phyloP scores from a whole-genome alignment of 2,888 invertebrate genomes.

The Galerucella nymphaeae region DNA sequence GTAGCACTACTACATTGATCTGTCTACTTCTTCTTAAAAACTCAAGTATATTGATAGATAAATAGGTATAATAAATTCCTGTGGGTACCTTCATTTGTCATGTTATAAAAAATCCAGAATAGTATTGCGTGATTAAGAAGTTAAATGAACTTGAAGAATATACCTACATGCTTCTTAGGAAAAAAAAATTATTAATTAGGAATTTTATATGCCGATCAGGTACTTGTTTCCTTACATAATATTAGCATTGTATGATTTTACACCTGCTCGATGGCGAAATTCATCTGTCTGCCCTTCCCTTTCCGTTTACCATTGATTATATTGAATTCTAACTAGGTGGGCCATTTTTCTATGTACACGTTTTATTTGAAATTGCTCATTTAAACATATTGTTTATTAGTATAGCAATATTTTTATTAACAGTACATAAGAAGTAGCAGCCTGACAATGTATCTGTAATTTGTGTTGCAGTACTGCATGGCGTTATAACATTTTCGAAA shows the following conservation, averaged over 20 bases:
- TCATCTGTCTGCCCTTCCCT: constrained; percentile 18
- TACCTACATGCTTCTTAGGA: constrained; percentile 15
- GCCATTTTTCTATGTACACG: constrained; percentile 12
- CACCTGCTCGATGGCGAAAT: constrained; percentile 26
- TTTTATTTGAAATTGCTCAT: not conserved
- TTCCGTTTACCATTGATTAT: constrained; percentile 22
- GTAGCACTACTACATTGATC: too few relatives aligned
- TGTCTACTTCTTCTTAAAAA: too few relatives aligned
- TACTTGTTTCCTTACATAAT: constrained; percentile 33
- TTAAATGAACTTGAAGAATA: constrained; percentile 19
- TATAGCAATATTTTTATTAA: not conserved
- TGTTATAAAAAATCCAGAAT: not conserved
- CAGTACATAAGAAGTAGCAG: too few relatives aligned
- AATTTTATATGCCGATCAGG: constrained; percentile 33
- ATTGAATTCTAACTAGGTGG: constrained; percentile 18
- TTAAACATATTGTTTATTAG: not conserved
- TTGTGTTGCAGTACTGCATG: too few relatives aligned
- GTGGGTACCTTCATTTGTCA: too few relatives aligned
- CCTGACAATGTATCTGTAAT: too few relatives aligned
- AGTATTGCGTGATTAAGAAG: constrained; percentile 13
- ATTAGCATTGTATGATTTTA: constrained; percentile 30
- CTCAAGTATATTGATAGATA: too few relatives aligned
- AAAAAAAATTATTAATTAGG: constrained; percentile 20
- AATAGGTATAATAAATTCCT: too few relatives aligned
- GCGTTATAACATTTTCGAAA: too few relatives aligned